phyloP scores from a whole-genome alignment of 2,888 invertebrate species.

The Eudasyphora cyanicolor region DNA sequence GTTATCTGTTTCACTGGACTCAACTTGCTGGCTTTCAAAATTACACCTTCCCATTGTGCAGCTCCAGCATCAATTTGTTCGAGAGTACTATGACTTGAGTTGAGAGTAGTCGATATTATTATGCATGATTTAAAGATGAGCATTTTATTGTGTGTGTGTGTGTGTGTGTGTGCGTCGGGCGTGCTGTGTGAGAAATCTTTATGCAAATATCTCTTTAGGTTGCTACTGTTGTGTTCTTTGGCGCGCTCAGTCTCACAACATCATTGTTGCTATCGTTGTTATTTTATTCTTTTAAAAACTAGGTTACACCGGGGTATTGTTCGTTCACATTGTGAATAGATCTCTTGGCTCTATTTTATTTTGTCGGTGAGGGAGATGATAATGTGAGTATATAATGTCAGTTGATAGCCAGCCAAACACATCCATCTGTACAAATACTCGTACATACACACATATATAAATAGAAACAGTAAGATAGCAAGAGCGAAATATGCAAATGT shows the following conservation, averaged over 20 bases:
- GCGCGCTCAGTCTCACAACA: too few relatives aligned
- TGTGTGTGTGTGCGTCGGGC: too few relatives aligned
- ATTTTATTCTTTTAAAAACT: neutral
- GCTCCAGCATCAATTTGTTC: neutral
- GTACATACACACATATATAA: neutral
- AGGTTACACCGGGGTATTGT: constrained; percentile 24
- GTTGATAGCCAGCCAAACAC: neutral
- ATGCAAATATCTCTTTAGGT: constrained; percentile 1
- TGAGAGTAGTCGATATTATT: neutral
- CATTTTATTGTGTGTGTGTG: neutral
- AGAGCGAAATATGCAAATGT: constrained; percentile 22
- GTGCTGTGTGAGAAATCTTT: neutral
- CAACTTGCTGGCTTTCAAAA: too few relatives aligned
- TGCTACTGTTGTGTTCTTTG: neutral
- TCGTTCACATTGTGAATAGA: too few relatives aligned
- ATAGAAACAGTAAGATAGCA: too few relatives aligned
- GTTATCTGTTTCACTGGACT: too few relatives aligned
- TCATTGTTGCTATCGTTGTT: neutral
- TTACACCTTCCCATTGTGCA: too few relatives aligned
- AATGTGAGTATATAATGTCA: neutral
- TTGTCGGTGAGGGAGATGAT: too few relatives aligned
- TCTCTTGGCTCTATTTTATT: neutral
- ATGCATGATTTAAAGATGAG: constrained; percentile 5
- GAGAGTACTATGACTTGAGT: too few relatives aligned
- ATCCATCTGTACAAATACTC: neutral